A percentile compares a stretch with the other conserved stretches of the same genome.
Conservation (phyloP, 1,140 invertebrate species). For the Proctacanthus coquilletti region DNA sequence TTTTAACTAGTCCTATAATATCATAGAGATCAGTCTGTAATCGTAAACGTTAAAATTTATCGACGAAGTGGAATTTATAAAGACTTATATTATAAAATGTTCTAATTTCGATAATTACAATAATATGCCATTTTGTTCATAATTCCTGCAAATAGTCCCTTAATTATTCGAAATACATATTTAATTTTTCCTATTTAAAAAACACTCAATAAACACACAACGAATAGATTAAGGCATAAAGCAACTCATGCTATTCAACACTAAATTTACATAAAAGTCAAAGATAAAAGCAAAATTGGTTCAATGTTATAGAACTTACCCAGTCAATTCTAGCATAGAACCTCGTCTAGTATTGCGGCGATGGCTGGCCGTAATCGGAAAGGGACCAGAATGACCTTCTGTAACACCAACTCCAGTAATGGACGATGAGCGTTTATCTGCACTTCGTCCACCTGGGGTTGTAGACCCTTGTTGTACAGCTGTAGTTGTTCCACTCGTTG, state of each 20-base stretch:
- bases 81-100: too few species aligned
- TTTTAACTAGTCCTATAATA: too few species aligned
- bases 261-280: neutral
- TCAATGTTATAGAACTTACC: conserved; percentile 34
- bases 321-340: conserved; percentile 50
- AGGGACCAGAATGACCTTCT: conserved; percentile 23
- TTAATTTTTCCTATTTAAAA: conserved; percentile 4
- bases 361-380: conserved; percentile 34
- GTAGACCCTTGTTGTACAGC: conserved; percentile 9
- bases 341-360: conserved; percentile 44
- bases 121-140: neutral
- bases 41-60: too few species aligned
- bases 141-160: neutral
- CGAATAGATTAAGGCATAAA: conserved; percentile 11
- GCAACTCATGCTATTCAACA: neutral
- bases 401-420: conserved; percentile 12
- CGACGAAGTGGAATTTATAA: too few species aligned
- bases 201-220: conserved; percentile 7
- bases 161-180: conserved; percentile 1
- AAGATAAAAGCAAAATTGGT: conserved; percentile 6
- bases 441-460: conserved; percentile 13
- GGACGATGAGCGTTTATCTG: conserved; percentile 28
- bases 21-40: too few species aligned
- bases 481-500: conserved; percentile 7
- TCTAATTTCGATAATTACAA: too few species aligned